Evolutionary conservation across 1,140 invertebrate species (phyloP).

Genomic region (Berghia stephanieae): DNA sequence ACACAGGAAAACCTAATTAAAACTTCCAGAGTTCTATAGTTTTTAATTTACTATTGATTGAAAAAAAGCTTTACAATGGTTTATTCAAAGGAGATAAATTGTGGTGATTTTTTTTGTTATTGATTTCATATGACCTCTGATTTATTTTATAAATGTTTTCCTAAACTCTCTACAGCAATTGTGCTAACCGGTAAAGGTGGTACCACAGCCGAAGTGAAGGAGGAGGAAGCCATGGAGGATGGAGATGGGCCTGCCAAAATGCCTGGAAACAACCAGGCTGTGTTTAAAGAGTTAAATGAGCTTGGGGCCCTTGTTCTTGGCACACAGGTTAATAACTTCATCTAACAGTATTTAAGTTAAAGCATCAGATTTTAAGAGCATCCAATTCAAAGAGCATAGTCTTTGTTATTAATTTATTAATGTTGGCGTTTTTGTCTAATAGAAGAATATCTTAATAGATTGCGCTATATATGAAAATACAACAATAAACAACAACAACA

Average conservation of each 20-base stretch:
- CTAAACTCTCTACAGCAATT: not conserved
- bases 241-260: constrained; percentile 48
- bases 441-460: too few relatives aligned
- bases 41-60: too few relatives aligned
- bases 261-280: constrained; percentile 69
- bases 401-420: too few relatives aligned
- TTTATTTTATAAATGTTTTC: not conserved
- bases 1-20: not conserved
- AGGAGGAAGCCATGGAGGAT: constrained; percentile 74
- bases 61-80: too few relatives aligned
- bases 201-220: constrained; percentile 26
- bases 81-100: not conserved
- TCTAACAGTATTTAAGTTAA: too few relatives aligned
- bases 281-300: constrained; percentile 73
- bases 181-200: constrained; percentile 14
- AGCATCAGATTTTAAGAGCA: too few relatives aligned
- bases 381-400: too few relatives aligned
- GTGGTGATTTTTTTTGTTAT: not conserved
- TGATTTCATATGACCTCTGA: not conserved
- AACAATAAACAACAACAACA: too few relatives aligned
- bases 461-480: too few relatives aligned
- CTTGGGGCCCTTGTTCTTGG: constrained; percentile 76
- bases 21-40: too few relatives aligned
- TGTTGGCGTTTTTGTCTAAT: too few relatives aligned
- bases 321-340: constrained; percentile 73